Conservation (phyloP, 2,113 vertebrate genomes). For the Cynoglossus semilaevis region DNA sequence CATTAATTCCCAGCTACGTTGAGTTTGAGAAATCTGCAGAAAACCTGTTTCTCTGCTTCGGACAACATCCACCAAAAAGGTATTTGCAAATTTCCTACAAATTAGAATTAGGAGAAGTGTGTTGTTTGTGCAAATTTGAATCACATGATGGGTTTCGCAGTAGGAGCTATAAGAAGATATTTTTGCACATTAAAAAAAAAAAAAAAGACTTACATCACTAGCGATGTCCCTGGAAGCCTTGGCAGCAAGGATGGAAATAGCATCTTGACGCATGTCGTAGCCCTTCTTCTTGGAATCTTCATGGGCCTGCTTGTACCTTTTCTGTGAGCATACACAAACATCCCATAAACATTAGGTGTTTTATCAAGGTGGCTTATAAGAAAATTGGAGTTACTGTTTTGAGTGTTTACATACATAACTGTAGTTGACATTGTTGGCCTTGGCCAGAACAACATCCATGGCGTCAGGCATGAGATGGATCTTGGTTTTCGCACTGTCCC, state of each 20-base stretch:
- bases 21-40: no score
- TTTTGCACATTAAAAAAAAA: neutral
- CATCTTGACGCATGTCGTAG: constrained; percentile 82
- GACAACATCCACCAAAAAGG: no score
- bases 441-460: constrained; percentile 82
- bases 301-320: constrained; percentile 85
- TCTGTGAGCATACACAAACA: constrained; percentile 69
- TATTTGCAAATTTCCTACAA: no score
- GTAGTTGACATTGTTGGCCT: constrained; percentile 85
- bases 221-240: constrained; percentile 84
- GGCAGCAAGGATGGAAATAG: constrained; percentile 83
- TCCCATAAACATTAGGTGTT: neutral
- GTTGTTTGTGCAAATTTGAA: no score
- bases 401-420: constrained; percentile 60
- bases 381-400: neutral
- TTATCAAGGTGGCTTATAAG: neutral
- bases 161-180: no score
- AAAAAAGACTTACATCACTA: constrained; percentile 77
- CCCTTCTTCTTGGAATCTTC: constrained; percentile 88
- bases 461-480: constrained; percentile 88
- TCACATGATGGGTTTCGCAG: no score
- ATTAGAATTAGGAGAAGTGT: no score
- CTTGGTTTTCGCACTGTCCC: constrained; percentile 83
- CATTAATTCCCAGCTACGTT: no score
- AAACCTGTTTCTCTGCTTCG: no score